Evolutionary conservation across 1,140 invertebrate species (phyloP).

Genomic region (Cydia splendana): DNA sequence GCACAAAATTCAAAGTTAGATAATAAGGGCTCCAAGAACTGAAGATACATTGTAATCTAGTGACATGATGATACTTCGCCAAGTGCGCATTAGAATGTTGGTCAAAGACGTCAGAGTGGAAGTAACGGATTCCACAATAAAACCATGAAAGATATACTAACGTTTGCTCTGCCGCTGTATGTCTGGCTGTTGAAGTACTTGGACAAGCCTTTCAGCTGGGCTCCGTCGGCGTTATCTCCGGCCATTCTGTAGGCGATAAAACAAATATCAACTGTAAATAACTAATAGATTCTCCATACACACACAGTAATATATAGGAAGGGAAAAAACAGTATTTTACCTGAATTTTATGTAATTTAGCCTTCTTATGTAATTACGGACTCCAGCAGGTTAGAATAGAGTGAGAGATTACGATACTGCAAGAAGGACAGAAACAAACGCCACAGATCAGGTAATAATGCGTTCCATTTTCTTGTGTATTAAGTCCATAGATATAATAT

Average conservation of each 20-base stretch:
- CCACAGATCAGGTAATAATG: background rate
- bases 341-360: slow-evolving; percentile 45
- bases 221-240: slow-evolving; percentile 82
- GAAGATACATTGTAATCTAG: background rate
- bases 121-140: background rate
- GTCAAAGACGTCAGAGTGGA: background rate
- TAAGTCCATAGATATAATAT: no score
- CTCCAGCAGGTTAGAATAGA: slow-evolving; percentile 35
- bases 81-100: slow-evolving; percentile 33
- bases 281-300: slow-evolving; percentile 30
- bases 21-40: background rate
- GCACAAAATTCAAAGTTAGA: slow-evolving; percentile 32
- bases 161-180: slow-evolving; percentile 83
- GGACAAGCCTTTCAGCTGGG: slow-evolving; percentile 81
- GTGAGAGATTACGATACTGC: background rate
- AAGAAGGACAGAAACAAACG: background rate
- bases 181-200: slow-evolving; percentile 84
- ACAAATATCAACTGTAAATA: slow-evolving; percentile 35
- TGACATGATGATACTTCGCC: background rate
- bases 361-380: slow-evolving; percentile 66
- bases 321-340: slow-evolving; percentile 42
- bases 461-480: background rate
- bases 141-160: slow-evolving; percentile 75
- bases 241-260: slow-evolving; percentile 80
- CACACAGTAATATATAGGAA: background rate